Conservation (phyloP, 2,888 invertebrate species). For the Pachymerium ferrugineum region DNA sequence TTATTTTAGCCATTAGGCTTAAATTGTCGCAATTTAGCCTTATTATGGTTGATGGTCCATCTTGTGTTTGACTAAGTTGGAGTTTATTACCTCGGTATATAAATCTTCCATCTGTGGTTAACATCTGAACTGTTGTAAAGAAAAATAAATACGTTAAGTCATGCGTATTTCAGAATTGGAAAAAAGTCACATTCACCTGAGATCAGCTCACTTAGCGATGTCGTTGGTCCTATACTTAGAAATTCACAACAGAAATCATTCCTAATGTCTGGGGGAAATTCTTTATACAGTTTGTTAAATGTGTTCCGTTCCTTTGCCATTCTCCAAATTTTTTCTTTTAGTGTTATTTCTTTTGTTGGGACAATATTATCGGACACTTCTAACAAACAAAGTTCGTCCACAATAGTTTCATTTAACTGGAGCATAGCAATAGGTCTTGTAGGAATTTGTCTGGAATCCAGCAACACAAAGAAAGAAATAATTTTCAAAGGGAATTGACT, state of each 20-base stretch:
- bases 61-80: no score
- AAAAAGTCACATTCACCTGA: no score
- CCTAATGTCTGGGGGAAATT: background rate
- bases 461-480: background rate
- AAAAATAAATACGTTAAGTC: no score
- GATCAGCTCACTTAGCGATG: background rate
- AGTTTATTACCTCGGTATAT: no score
- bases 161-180: no score
- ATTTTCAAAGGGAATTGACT: background rate
- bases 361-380: background rate
- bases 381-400: background rate
- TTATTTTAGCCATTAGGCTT: no score
- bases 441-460: background rate
- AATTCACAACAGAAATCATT: background rate
- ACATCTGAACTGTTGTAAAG: no score
- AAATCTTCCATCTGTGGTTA: no score
- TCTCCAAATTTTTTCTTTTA: background rate
- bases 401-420: background rate
- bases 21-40: no score
- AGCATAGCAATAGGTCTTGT: background rate
- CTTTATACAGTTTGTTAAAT: background rate
- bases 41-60: no score
- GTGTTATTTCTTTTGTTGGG: background rate
- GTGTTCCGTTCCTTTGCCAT: background rate
- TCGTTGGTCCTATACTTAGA: background rate